These are phyloP conservation scores for Sebastes melanostomus DNA, from an alignment of 2,797 vertebrate genomes.

Conservation along the genomic window DNA sequence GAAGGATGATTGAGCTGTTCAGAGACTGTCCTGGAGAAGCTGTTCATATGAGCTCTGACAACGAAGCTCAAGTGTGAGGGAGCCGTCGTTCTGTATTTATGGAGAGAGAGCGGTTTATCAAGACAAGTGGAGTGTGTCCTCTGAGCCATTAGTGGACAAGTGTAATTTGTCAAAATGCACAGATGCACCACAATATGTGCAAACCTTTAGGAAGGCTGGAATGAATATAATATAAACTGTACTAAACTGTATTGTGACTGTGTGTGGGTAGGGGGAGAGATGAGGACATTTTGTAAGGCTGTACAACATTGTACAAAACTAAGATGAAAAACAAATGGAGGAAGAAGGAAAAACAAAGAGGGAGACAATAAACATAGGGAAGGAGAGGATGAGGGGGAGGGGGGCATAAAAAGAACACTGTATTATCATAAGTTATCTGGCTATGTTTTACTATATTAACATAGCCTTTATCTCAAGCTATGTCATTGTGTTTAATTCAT, in stretches of 20 bases:
- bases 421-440: no score
- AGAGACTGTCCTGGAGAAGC: background rate
- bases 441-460: no score
- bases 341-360: no score
- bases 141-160: background rate
- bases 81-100: background rate
- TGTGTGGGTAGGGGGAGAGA: background rate
- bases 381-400: no score
- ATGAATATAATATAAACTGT: background rate
- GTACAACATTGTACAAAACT: background rate
- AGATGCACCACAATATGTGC: background rate
- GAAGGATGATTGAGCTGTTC: background rate
- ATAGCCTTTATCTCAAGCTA: no score
- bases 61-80: background rate
- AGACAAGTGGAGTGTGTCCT: background rate
- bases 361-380: no score
- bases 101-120: background rate
- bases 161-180: constrained; percentile 3
- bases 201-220: background rate
- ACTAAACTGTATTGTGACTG: background rate
- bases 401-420: no score
- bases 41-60: background rate
- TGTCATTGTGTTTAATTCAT: no score
- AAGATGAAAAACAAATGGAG: background rate
- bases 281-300: background rate